Base-by-base conservation (phyloP, 2,888 invertebrate genomes). In the Cabera pusaria region DNA sequence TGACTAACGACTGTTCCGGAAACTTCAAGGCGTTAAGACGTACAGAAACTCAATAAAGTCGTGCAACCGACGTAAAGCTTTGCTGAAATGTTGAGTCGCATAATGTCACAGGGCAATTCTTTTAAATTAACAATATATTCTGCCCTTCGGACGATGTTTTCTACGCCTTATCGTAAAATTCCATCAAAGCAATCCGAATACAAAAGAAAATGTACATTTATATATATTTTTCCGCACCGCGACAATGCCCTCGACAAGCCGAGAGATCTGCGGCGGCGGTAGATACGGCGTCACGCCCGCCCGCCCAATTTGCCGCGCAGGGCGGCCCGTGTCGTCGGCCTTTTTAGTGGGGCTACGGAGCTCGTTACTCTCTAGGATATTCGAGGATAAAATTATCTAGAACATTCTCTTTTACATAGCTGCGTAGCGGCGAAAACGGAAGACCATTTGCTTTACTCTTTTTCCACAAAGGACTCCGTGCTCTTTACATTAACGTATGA, bases 291-390 rank as follows among this genome's bases (percentile, higher is more conserved):
- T 39, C 47, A 14, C 42, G 34, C 22, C 59, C 65, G 59, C 66
- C 62, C 60, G 59, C 59, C 63, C 66, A 59, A 65, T 64, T 62
- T 59, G 55, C 56, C 46, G 48, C 48, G 54, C 52, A 49, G 56
- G 59, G 61, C 56, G 59, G 67, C 52, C 59, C 57, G 66, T 73
- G 69, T 62, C 54, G 58, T 57, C 72, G 62, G 64, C 64, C 67
- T 64, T 54, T 64, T 60, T 64, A 69, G 62, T 56, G 51, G 59
- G 54, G 48, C 43, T 47, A 38, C 35, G 34, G 31, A 27, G 47
- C 47, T 44, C 45, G 47, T 44, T 49, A 45, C 44, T 34, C 38
- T 38, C 45, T 44, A 40, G 37, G 35, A 43, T 48, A 43, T 46
- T 44, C 34, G 43, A 37, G 36, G 33, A 49, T 45, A 40, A 49